Conservation (phyloP, 1,140 invertebrate species). For the Drosophila kohkoa region DNA sequence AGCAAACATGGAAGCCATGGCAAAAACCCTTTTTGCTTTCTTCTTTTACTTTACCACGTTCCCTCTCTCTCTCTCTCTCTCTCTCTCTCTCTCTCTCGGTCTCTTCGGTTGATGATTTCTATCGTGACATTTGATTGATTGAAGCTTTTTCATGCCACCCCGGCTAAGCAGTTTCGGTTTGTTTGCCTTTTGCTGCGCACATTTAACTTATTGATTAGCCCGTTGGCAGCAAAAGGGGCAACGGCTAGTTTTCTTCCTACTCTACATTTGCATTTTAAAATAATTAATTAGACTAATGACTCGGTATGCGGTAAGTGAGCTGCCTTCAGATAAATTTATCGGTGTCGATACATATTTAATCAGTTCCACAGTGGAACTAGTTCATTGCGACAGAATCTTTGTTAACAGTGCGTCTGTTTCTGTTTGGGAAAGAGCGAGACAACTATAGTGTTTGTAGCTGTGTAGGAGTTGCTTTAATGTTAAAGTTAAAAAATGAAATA, state of each 20-base stretch:
- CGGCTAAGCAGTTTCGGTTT: conserved; percentile 26
- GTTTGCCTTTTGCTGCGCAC: conserved; percentile 41
- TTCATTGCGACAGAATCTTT: not conserved
- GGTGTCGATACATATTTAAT: not conserved
- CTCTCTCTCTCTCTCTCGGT: not conserved
- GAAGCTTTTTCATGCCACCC: conserved; percentile 50
- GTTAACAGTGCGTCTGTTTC: not conserved
- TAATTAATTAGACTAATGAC: conserved; percentile 59
- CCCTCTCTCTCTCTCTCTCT: too few species aligned
- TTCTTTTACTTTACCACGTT: conserved; percentile 17
- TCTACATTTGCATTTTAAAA: conserved; percentile 69
- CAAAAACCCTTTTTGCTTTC: conserved; percentile 34
- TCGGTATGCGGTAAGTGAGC: conserved; percentile 7
- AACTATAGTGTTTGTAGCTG: not conserved
- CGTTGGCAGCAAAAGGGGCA: conserved; percentile 15
- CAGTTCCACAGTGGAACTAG: not conserved
- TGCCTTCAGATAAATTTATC: not conserved
- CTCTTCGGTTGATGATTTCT: conserved; percentile 63
- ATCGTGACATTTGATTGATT: conserved; percentile 76
- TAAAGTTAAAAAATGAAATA: too few species aligned
- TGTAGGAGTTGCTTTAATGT: too few species aligned
- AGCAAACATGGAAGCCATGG: not conserved
- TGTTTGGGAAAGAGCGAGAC: not conserved
- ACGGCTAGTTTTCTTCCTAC: not conserved
- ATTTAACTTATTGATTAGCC: conserved; percentile 69